These are phyloP conservation scores for Abramis brama DNA, from an alignment of 2,113 vertebrate genomes.

Conservation along the genomic window DNA sequence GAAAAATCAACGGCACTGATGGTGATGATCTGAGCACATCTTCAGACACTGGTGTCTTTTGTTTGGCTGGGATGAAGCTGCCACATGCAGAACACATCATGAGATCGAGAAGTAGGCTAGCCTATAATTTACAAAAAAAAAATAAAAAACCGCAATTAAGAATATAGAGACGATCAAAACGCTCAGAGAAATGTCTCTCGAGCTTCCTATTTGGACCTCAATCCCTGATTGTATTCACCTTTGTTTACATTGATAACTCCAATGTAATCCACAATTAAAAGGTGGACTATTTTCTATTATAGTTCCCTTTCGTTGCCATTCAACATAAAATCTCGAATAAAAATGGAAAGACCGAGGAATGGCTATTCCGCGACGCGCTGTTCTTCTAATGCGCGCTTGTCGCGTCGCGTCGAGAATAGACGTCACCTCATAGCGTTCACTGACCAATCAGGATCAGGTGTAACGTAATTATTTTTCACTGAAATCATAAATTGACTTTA, in stretches of 20 bases:
- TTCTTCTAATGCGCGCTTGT: not conserved
- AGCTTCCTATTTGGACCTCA: not conserved
- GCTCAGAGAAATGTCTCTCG: not conserved
- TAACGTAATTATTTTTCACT: not conserved
- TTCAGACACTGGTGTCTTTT: constrained; percentile 1
- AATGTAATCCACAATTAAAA: too few relatives aligned
- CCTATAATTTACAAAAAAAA: not conserved
- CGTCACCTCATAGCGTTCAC: not conserved
- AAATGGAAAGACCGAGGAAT: not conserved
- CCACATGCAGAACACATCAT: not conserved
- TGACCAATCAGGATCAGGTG: not conserved
- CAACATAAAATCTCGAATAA: not conserved
- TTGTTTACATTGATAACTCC: not conserved
- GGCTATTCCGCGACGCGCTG: not conserved
- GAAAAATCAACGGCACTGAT: not conserved
- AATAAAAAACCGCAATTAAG: not conserved
- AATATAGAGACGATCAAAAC: not conserved
- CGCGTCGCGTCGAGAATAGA: not conserved
- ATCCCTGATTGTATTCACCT: not conserved
- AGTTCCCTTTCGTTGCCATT: not conserved
- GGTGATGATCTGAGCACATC: not conserved
- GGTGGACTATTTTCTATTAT: not conserved
- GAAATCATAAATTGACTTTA: not conserved
- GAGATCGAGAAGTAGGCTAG: not conserved
- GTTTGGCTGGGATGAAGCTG: constrained; percentile 3